Evolutionary conservation across 2,888 invertebrate genomes (phyloP), one percentile per base, ranked within the genome.

Genomic region (Caenorhabditis sp.): DNA sequence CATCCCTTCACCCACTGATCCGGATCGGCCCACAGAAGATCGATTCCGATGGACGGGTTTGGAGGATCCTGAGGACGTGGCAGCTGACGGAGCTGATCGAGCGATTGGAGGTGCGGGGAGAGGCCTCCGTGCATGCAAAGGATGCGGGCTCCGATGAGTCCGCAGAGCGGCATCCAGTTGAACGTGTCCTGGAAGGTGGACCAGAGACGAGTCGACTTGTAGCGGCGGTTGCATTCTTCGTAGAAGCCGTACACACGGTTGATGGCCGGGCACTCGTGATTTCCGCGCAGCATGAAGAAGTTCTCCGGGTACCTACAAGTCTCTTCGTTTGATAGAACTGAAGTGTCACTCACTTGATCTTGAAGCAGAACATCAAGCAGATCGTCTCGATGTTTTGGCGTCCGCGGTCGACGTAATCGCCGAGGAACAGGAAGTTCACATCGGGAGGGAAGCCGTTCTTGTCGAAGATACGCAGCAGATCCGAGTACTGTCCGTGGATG

Each of bases 351-450:
- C 26, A 76, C 78, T 82, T 80, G 59, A 77, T 78, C 74, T 83
- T 84, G 76, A 83, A 84, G 52, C 83, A 86, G 73, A 86, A 86
- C 83, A 86, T 83, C 26, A 86, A 76, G 39, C 78, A 83, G 68
- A 86, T 86, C 41, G 86, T 85, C 78, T 86, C 86, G 61, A 86
- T 85, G 79, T 84, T 85, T 79, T 86, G 85, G n/a, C 86, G 74
- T 46, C 86, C 86, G 9, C 85, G 78, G 63, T 86, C 86, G 45
- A 86, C 84, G 65, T 86, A 86, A 62, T 85, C 85, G n/a, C 82
- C 82, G n/a, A 85, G 76, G 75, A 86, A 86, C 56, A 86, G 61
- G 75, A 83, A 86, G 75, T 86, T 86, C 26, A 76, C 48, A 20
- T 85, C 85, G 8, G 85, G 83, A 41, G 86, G 86, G 59, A 86